These are phyloP conservation scores for Tachycineta bicolor DNA, from an alignment of 2,113 vertebrate genomes.

Conservation along the genomic window DNA sequence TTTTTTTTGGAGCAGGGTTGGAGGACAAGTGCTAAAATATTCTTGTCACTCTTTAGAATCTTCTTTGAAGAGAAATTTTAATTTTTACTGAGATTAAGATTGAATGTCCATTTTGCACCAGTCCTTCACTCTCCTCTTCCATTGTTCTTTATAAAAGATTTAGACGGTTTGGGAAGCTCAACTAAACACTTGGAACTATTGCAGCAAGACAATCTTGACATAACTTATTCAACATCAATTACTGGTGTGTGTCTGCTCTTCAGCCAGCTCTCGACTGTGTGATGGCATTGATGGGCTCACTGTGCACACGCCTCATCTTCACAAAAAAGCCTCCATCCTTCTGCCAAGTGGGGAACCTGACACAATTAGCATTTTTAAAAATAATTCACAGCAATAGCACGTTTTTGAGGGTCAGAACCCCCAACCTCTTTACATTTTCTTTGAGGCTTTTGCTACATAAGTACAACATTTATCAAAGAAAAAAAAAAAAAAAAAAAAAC, in stretches of 20 bases:
- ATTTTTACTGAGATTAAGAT: background rate
- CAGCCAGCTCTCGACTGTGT: background rate
- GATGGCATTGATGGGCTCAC: background rate
- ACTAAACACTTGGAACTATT: background rate
- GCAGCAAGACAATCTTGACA: background rate
- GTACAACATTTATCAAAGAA: background rate
- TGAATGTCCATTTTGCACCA: background rate
- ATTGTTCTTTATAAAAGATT: background rate
- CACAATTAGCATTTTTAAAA: background rate
- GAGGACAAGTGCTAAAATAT: background rate
- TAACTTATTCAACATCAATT: background rate
- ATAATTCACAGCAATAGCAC: background rate
- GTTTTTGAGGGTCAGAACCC: background rate
- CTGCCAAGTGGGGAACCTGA: background rate
- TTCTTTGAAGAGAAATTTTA: background rate
- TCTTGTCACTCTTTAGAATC: background rate
- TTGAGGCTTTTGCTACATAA: fast-evolving
- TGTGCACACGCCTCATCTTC: background rate
- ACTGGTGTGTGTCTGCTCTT: background rate
- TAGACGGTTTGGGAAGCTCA: background rate
- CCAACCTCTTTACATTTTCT: background rate
- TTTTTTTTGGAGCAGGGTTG: background rate
- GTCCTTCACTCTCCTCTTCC: background rate
- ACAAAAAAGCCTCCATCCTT: background rate
- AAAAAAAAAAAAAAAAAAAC: background rate